Base-by-base conservation (phyloP, 1,140 invertebrate genomes). In the Brachionus angularis region DNA sequence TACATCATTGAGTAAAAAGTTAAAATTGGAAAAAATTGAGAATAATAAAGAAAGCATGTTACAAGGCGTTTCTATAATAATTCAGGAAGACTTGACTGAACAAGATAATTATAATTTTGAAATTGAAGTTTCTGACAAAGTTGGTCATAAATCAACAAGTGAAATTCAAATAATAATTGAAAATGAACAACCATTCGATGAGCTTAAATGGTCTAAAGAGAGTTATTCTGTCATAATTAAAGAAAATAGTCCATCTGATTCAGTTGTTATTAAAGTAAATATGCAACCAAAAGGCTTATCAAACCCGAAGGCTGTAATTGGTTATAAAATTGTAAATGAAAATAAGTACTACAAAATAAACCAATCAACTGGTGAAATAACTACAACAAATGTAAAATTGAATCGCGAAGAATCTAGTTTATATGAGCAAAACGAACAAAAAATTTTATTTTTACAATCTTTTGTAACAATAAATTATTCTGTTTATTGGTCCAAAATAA, bases 301-400 rank as follows among this genome's bases (percentile, higher is more conserved):
- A 8, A 36, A 31, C 2, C 23, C 53, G 3, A 42, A 42, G n/a
- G 33, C 25, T 23, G 3, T 10, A 39, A 10, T 58, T 10, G 36
- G 33, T 21, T 58, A 58, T 34, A 42, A 58, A 58, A 58, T 58
- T 29, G 33, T 58, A 1, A 36, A 25, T 1, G 16, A 58, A 12
- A 58, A 58, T 58, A 31, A 31, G 21, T 58, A 36, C 8, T 58
- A 29, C 39, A 36, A 58, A 58, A 42, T 58, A 23, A 58, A 58
- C 27, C 33, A 58, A 58, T 5, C 18, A 39, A 58, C 53, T 25
- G 53, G 53, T 23, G 53, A 58, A 33, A 58, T 58, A 18, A 36
- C 16, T 39, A 58, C 53, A 25, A 39, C 53, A 25, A 23, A 58
- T 58, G 34, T 58, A 23, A 58, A 58, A 39, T 23, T 58, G 14